Evolutionary conservation across 2,888 invertebrate species (phyloP).

Genomic region (Mycalesis mineus): DNA sequence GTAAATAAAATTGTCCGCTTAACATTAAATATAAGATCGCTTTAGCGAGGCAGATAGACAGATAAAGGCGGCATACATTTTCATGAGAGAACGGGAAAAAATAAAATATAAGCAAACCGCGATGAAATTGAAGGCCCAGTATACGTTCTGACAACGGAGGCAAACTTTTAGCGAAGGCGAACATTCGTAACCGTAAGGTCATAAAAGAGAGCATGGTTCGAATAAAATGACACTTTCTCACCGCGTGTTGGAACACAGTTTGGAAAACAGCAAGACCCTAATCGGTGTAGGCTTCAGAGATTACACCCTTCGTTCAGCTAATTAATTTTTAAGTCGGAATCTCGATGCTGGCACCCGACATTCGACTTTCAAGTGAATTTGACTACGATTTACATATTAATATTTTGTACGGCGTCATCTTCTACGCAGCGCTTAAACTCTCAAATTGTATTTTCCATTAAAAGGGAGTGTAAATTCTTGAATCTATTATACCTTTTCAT

Average conservation of each 20-base stretch:
- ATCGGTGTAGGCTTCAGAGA: conserved; percentile 63
- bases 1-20: conserved; percentile 59
- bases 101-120: conserved; percentile 45
- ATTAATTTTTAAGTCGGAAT: conserved; percentile 78
- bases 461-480: neutral
- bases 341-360: conserved; percentile 51
- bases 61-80: conserved; percentile 67
- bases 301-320: conserved; percentile 76
- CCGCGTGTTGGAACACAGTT: conserved; percentile 48
- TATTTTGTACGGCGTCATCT: conserved; percentile 29
- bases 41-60: conserved; percentile 63
- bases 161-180: conserved; percentile 48
- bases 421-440: conserved; percentile 12
- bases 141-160: conserved; percentile 53
- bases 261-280: conserved; percentile 48
- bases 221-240: conserved; percentile 49
- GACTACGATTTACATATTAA: conserved; percentile 52
- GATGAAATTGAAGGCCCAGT: conserved; percentile 55
- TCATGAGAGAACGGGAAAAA: conserved; percentile 53
- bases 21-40: conserved; percentile 67
- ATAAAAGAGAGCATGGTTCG: conserved; percentile 41
- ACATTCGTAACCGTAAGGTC: conserved; percentile 36
- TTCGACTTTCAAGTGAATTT: conserved; percentile 64
- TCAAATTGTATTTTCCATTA: conserved; percentile 7
- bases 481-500: neutral